These are phyloP conservation scores for Lasioglossum oenotherae DNA, from an alignment of 2,888 invertebrate genomes.

Conservation along the genomic window DNA sequence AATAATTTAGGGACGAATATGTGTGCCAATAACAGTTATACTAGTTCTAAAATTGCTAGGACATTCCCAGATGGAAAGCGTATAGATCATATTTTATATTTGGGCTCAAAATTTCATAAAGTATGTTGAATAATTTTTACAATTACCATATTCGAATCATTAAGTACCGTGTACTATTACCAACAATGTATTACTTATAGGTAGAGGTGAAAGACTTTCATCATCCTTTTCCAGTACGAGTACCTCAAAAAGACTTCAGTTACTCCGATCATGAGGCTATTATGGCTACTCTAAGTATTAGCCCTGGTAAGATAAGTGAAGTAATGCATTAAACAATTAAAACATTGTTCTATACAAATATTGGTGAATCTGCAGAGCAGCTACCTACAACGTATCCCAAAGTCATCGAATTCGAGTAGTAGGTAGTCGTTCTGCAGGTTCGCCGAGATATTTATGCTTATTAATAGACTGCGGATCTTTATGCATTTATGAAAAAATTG, in stretches of 20 bases:
- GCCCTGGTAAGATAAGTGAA: constrained; percentile 74
- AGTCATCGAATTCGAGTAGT: background rate
- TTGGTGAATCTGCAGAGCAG: background rate
- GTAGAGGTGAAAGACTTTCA: constrained; percentile 86
- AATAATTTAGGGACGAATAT: constrained; percentile 90
- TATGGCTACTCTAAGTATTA: constrained; percentile 84
- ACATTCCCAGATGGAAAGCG: constrained; percentile 91
- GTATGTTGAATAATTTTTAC: constrained; percentile 65
- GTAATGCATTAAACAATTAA: constrained; percentile 75
- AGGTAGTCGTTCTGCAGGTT: background rate
- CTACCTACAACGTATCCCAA: background rate
- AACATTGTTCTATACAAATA: constrained; percentile 46
- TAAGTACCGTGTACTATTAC: background rate
- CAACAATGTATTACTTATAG: constrained; percentile 63
- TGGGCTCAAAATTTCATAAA: constrained; percentile 80
- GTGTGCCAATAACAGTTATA: constrained; percentile 93
- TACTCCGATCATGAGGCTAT: constrained; percentile 97
- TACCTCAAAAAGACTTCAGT: constrained; percentile 90
- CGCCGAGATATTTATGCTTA: background rate
- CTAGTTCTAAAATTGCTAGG: constrained; percentile 85
- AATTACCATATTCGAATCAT: constrained; percentile 5
- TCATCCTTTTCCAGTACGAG: constrained; percentile 90
- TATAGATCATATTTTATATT: constrained; percentile 96
- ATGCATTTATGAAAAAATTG: no score
- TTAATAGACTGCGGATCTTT: no score